Percentiles rank a stretch among this genome's conserved stretches.
Conservation (phyloP, 2,888 invertebrate species). For the Acholoe squamosa region DNA sequence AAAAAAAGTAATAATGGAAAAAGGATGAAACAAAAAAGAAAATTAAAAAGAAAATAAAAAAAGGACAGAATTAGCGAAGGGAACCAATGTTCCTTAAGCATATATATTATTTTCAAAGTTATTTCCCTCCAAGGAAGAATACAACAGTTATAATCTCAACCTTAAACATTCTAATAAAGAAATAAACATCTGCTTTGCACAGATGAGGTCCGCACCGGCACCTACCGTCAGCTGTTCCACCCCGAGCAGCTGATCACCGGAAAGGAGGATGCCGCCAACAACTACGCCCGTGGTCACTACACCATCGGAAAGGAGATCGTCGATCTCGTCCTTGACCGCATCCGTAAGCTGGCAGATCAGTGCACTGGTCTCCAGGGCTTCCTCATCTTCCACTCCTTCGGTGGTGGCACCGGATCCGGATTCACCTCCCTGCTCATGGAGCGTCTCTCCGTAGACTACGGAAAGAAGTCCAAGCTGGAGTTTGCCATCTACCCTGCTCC, state of each 20-base stretch:
- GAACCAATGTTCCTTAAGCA: no score
- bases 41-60: no score
- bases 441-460: constrained; percentile 21
- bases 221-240: constrained; percentile 13
- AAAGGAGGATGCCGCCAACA: constrained; percentile 16
- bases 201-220: background rate
- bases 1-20: background rate
- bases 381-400: constrained; percentile 27
- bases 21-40: background rate
- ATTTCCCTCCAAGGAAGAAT: no score
- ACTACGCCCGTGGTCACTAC: constrained; percentile 21
- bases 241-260: constrained; percentile 14
- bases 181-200: background rate
- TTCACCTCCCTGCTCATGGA: constrained; percentile 21
- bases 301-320: constrained; percentile 12
- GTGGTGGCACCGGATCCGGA: constrained; percentile 12
- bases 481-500: background rate
- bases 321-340: background rate
- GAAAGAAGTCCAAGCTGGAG: constrained; percentile 20
- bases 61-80: no score
- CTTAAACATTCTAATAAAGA: no score
- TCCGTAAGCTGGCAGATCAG: background rate
- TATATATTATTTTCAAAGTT: no score
- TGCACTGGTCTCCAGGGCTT: constrained; percentile 21
- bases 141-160: no score